These are phyloP conservation scores for Volucella zonaria DNA, from an alignment of 2,888 invertebrate species.

Conservation along the genomic window DNA sequence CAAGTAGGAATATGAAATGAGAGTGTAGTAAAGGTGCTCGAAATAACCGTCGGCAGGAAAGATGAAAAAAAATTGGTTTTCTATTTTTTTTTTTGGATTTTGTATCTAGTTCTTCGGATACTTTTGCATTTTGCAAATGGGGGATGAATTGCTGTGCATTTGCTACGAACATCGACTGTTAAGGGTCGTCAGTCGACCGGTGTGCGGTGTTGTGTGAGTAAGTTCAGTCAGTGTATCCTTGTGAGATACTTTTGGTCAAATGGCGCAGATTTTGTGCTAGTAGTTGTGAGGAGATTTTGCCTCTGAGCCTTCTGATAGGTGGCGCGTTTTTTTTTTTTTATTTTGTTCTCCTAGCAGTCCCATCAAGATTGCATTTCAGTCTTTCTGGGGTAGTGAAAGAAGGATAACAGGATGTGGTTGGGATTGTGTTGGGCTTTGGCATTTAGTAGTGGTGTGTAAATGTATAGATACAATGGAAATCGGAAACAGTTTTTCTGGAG, in stretches of 20 bases:
- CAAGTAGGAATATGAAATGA: background rate
- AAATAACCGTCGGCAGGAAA: constrained; percentile 66
- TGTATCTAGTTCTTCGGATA: constrained; percentile 71
- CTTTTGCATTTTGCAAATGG: constrained; percentile 67
- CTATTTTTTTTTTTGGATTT: constrained; percentile 40
- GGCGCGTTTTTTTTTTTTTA: constrained; percentile 39
- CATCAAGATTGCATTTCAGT: constrained; percentile 47
- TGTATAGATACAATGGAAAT: constrained; percentile 61
- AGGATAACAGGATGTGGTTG: constrained; percentile 48
- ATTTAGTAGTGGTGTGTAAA: background rate
- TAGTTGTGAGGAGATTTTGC: constrained; percentile 36
- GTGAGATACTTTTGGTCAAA: constrained; percentile 45
- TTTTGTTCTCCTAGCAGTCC: background rate
- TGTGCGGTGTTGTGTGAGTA: constrained; percentile 43
- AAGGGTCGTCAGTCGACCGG: background rate
- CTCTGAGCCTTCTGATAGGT: constrained; percentile 66
- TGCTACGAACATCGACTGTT: background rate
- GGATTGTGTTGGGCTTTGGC: constrained; percentile 37
- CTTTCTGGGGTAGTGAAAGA: constrained; percentile 43
- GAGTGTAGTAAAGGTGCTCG: constrained; percentile 22
- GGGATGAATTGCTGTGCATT: constrained; percentile 51
- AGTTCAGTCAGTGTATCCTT: constrained; percentile 40
- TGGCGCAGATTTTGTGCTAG: constrained; percentile 56
- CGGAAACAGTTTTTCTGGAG: constrained; percentile 72
- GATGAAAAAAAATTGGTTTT: constrained; percentile 43